Conservation (phyloP, 2,797 vertebrate species). For the Sebastes nivosus region DNA sequence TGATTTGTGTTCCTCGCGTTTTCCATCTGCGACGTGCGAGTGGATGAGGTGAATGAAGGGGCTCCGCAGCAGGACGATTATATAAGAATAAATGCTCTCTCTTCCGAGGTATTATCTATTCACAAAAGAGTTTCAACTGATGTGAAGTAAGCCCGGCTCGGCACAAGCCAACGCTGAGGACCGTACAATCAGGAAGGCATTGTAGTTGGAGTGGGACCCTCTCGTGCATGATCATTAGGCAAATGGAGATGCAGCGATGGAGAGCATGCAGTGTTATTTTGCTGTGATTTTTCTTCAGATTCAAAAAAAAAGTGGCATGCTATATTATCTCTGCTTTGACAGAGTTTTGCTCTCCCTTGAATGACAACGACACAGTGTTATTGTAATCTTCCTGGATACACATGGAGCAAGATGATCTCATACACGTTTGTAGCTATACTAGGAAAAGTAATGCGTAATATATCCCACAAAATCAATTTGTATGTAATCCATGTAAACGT, state of each 20-base stretch:
- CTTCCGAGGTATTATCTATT: constrained; percentile 39
- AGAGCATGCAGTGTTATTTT: constrained; percentile 23
- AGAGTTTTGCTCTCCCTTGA: neutral
- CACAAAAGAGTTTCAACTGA: constrained; percentile 59
- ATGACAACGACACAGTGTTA: neutral
- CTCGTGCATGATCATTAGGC: constrained; percentile 67
- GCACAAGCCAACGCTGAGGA: constrained; percentile 44
- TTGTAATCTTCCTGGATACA: neutral
- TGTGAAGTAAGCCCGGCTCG: constrained; percentile 33
- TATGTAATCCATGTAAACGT: no score
- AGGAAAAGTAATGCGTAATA: no score
- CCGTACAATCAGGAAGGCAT: constrained; percentile 78
- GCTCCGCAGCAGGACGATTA: neutral
- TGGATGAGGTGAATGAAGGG: constrained; percentile 18
- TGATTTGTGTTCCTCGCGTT: constrained; percentile 29
- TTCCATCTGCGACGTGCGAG: constrained; percentile 2
- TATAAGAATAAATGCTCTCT: constrained; percentile 43
- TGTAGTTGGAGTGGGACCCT: constrained; percentile 70
- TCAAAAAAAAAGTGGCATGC: neutral
- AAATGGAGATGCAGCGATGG: constrained; percentile 54
- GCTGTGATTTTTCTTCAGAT: constrained; percentile 44
- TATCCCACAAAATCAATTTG: no score
- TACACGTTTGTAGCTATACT: fast-evolving
- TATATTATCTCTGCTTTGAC: constrained; percentile 8
- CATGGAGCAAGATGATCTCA: no score